These are phyloP conservation scores for Myopa tessellatipennis DNA, from an alignment of 2,888 invertebrate genomes.

Conservation along the genomic window DNA sequence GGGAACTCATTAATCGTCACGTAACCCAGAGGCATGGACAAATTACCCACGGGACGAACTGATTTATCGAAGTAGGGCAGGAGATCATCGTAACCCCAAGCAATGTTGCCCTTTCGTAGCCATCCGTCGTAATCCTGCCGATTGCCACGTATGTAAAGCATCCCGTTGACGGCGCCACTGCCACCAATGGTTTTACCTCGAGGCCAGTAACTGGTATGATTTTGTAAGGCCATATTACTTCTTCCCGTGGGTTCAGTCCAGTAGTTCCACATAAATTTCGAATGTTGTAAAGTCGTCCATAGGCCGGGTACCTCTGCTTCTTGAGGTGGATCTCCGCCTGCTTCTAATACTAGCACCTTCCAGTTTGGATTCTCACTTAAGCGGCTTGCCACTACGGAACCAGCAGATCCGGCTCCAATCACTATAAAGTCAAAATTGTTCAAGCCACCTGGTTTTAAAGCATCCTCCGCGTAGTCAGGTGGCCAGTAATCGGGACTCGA, in stretches of 20 bases:
- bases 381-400: slow-evolving; percentile 69
- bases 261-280: slow-evolving; percentile 50
- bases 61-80: slow-evolving; percentile 70
- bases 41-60: slow-evolving; percentile 62
- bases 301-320: slow-evolving; percentile 62
- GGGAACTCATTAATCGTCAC: slow-evolving; percentile 62
- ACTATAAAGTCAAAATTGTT: slow-evolving; percentile 68
- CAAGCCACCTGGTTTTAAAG: slow-evolving; percentile 58
- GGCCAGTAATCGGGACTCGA: slow-evolving; percentile 71
- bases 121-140: slow-evolving; percentile 71
- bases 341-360: slow-evolving; percentile 69
- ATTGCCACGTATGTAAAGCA: slow-evolving; percentile 73
- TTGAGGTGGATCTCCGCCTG: slow-evolving; percentile 69
- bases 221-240: slow-evolving; percentile 46
- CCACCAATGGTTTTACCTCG: slow-evolving; percentile 75
- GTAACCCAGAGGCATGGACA: slow-evolving; percentile 69
- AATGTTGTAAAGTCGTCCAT: slow-evolving; percentile 48
- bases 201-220: slow-evolving; percentile 68
- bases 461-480: slow-evolving; percentile 64
- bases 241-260: slow-evolving; percentile 48
- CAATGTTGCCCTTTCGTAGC: slow-evolving; percentile 70
- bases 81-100: slow-evolving; percentile 71
- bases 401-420: slow-evolving; percentile 70
- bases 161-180: slow-evolving; percentile 72
- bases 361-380: slow-evolving; percentile 68